Conservation (phyloP, 2,113 vertebrate genomes). For the Malurus alboscapulatus region DNA sequence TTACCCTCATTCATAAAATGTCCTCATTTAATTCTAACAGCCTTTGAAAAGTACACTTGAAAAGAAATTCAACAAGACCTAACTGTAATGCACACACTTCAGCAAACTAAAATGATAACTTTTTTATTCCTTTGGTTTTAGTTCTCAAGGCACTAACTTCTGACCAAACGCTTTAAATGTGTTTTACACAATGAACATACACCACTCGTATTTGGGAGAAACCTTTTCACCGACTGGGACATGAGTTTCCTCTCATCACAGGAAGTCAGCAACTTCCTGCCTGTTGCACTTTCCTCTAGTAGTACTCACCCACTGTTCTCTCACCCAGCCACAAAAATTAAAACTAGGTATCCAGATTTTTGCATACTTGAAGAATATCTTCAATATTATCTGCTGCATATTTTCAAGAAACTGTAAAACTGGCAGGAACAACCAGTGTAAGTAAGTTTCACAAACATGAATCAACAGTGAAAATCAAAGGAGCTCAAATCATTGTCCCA, state of each 20-base stretch:
- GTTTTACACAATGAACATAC: not conserved
- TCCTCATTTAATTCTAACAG: not conserved
- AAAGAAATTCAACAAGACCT: not conserved
- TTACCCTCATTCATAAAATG: not conserved
- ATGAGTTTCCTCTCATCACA: not conserved
- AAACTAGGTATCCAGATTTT: not conserved
- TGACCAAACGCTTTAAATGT: not conserved
- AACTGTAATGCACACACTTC: not conserved
- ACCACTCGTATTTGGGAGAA: not conserved
- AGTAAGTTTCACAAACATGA: not conserved
- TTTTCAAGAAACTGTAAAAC: not conserved
- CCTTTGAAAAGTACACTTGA: not conserved
- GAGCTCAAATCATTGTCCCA: not conserved
- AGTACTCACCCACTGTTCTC: not conserved
- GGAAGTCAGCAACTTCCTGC: constrained; percentile 1
- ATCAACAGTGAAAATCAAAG: not conserved
- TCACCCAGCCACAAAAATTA: not conserved
- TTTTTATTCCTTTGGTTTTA: not conserved
- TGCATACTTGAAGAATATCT: not conserved
- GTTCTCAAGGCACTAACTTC: not conserved
- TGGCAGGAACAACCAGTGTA: not conserved
- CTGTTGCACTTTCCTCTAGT: not conserved
- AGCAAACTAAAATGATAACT: not conserved
- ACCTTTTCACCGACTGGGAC: not conserved
- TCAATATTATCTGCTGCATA: not conserved